Evolutionary conservation across 1,140 invertebrate species (phyloP).

Genomic region (Lutraria rhynchaena): DNA sequence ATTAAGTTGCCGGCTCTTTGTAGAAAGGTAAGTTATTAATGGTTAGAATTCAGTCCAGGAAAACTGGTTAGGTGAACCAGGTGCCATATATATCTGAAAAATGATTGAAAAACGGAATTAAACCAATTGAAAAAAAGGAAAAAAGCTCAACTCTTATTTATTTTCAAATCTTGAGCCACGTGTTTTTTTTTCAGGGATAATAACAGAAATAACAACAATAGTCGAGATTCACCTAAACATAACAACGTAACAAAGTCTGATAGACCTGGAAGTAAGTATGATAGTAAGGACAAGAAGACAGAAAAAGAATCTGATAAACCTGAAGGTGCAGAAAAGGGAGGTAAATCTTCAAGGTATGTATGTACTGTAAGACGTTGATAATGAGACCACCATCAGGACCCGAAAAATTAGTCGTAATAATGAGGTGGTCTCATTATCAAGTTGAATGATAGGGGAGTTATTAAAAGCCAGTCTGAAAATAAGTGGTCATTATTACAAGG

Average conservation of each 20-base stretch:
- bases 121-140: background rate
- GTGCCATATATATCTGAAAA: too few relatives aligned
- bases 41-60: background rate
- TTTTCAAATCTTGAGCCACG: background rate
- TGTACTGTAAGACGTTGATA: too few relatives aligned
- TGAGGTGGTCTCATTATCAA: too few relatives aligned
- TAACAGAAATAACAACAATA: constrained; percentile 48
- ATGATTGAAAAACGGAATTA: too few relatives aligned
- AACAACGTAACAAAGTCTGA: background rate
- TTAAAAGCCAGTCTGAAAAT: too few relatives aligned
- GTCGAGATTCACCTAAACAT: constrained; percentile 22
- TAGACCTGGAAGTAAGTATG: constrained; percentile 29
- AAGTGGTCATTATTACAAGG: too few relatives aligned
- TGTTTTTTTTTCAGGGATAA: constrained; percentile 19
- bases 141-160: background rate
- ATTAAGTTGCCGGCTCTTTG: too few relatives aligned
- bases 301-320: constrained; percentile 27
- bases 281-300: constrained; percentile 45
- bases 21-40: too few relatives aligned
- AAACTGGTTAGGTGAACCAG: too few relatives aligned
- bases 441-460: too few relatives aligned
- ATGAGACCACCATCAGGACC: too few relatives aligned
- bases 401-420: too few relatives aligned
- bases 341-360: constrained; percentile 8
- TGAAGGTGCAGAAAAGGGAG: constrained; percentile 20